phyloP scores from a whole-genome alignment of 1,140 invertebrate genomes.

The Adoxophyes honmai region DNA sequence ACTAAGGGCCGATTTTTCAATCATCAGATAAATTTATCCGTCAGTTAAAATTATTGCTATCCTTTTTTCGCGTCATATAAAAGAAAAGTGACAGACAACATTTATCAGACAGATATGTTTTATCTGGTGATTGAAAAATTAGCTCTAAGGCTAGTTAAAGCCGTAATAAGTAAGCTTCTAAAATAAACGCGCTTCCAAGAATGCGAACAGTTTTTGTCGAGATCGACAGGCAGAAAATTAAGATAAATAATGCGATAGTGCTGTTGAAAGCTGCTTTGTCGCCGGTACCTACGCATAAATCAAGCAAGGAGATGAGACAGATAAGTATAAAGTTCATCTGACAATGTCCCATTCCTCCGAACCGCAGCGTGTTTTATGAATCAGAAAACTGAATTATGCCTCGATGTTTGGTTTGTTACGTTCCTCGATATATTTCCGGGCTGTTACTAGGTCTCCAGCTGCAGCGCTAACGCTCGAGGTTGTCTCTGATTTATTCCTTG shows the following conservation, averaged over 20 bases:
- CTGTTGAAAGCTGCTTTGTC: not conserved
- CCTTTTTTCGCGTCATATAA: no score
- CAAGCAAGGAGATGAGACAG: conserved; percentile 37
- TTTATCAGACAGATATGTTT: no score
- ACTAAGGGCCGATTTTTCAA: no score
- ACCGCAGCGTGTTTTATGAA: conserved; percentile 40
- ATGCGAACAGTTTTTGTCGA: not conserved
- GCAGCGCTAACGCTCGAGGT: conserved; percentile 39
- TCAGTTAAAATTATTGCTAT: no score
- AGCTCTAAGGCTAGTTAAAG: no score
- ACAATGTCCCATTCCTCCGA: conserved; percentile 39
- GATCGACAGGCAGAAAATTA: conserved; percentile 6
- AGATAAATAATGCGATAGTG: conserved; percentile 16
- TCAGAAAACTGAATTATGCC: conserved; percentile 44
- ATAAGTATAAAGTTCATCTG: conserved; percentile 36
- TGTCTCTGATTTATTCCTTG: conserved; percentile 63
- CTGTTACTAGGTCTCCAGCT: conserved; percentile 22
- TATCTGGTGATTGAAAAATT: no score
- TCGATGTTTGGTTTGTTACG: conserved; percentile 40
- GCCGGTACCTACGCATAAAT: conserved; percentile 33
- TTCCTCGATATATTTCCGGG: conserved; percentile 40
- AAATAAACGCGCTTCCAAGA: no score
- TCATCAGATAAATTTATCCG: no score
- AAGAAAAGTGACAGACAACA: no score
- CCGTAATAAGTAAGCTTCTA: no score